Conservation (phyloP, 2,888 invertebrate species). For the Plebejus melissa region DNA sequence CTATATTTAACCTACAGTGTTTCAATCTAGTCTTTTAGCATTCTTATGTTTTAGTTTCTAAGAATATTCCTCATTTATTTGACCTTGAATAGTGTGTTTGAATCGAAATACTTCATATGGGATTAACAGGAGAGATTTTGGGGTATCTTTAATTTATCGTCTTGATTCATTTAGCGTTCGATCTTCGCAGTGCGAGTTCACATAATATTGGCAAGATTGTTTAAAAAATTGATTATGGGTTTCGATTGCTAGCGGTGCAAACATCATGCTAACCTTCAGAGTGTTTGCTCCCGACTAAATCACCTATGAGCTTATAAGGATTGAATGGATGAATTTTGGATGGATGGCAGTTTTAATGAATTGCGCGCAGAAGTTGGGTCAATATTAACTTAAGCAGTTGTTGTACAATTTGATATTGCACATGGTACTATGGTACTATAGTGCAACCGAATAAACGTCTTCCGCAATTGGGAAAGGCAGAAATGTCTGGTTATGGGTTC, state of each 20-base stretch:
- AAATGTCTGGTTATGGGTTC: too few relatives aligned
- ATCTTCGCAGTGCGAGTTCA: background rate
- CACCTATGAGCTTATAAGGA: too few relatives aligned
- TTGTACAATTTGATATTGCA: background rate
- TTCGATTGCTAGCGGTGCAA: background rate
- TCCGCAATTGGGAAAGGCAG: background rate
- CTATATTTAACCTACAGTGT: conserved; percentile 8
- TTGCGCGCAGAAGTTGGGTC: background rate
- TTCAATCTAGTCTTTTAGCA: conserved; percentile 4
- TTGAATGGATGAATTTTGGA: too few relatives aligned
- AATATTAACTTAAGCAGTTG: background rate
- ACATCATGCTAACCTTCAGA: background rate
- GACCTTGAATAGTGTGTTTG: background rate
- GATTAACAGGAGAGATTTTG: too few relatives aligned
- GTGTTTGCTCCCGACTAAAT: background rate
- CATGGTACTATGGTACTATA: background rate
- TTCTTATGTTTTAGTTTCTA: background rate
- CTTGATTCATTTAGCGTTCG: too few relatives aligned
- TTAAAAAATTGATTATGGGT: background rate
- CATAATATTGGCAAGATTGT: background rate
- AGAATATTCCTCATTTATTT: background rate
- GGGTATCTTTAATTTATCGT: too few relatives aligned
- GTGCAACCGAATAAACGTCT: background rate
- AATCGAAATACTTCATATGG: background rate
- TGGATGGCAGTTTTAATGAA: too few relatives aligned